Conservation (phyloP, 2,797 vertebrate genomes). For the Hylomyscus alleni region DNA sequence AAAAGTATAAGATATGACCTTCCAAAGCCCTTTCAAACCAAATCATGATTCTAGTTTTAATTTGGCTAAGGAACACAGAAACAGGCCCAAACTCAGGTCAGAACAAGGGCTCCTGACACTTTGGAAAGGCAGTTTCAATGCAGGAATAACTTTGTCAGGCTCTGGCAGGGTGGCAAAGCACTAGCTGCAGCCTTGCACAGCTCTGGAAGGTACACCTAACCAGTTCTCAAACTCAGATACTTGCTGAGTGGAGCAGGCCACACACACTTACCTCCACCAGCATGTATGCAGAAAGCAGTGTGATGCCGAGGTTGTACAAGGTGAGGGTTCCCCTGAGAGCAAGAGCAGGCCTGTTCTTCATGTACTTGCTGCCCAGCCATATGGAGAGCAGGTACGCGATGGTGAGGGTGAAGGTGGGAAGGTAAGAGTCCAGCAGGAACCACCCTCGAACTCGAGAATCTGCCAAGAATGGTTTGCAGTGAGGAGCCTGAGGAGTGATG, state of each 20-base stretch:
- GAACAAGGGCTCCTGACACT: not conserved
- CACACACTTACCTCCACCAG: constrained; percentile 91
- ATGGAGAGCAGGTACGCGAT: constrained; percentile 91
- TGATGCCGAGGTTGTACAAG: constrained; percentile 93
- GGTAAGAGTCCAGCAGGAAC: constrained; percentile 94
- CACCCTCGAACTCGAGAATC: constrained; percentile 94
- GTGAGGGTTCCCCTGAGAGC: constrained; percentile 91
- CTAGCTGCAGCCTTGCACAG: rapidly evolving
- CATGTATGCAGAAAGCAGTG: constrained; percentile 93
- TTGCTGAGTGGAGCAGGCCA: not conserved
- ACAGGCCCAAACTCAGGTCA: constrained; percentile 1
- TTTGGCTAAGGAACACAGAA: constrained; percentile 34
- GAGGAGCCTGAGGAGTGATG: not conserved
- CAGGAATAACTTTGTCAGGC: no score
- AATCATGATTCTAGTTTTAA: constrained; percentile 5
- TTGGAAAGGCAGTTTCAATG: not conserved
- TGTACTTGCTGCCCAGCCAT: constrained; percentile 92
- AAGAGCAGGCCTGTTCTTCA: constrained; percentile 92
- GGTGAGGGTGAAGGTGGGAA: constrained; percentile 92
- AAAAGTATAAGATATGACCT: not conserved
- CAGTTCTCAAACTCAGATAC: not conserved
- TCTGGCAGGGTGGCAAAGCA: not conserved
- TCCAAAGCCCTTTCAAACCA: constrained; percentile 47
- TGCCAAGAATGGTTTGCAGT: constrained; percentile 80
- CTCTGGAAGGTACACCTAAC: not conserved